phyloP scores from a whole-genome alignment of 2,888 invertebrate species.

The Thymelicus acteon region DNA sequence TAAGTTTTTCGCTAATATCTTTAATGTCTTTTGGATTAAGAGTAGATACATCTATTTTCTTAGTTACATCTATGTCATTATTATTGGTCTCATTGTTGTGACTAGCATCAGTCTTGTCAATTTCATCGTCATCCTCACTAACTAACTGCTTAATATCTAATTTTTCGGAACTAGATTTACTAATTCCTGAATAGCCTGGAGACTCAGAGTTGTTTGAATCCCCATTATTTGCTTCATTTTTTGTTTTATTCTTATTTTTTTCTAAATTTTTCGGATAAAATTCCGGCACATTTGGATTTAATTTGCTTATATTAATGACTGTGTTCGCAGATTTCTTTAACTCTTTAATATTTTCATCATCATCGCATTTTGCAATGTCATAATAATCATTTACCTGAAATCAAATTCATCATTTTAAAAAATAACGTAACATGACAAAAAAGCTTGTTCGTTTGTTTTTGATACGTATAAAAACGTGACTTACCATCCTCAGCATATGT shows the following conservation, averaged over 20 bases:
- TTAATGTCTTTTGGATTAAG: conserved; percentile 38
- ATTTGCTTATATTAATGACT: conserved; percentile 54
- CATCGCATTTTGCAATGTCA: conserved; percentile 16
- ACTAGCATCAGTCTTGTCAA: conserved; percentile 37
- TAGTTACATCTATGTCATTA: conserved; percentile 36
- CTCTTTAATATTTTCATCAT: conserved; percentile 21
- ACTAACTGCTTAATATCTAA: conserved; percentile 10
- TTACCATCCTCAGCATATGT: conserved; percentile 62
- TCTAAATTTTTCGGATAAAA: conserved; percentile 54
- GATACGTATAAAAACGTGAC: conserved; percentile 11
- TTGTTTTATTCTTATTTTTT: neutral
- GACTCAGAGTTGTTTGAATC: neutral
- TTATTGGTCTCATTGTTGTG: conserved; percentile 14
- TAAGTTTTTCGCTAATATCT: conserved; percentile 50
- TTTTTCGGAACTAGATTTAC: neutral
- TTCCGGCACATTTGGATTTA: conserved; percentile 62
- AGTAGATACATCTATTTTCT: conserved; percentile 36
- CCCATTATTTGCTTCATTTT: neutral
- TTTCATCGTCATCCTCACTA: conserved; percentile 12
- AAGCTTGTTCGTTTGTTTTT: too few species aligned
- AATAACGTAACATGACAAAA: conserved; percentile 12
- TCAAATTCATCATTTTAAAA: neutral
- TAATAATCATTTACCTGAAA: conserved; percentile 46
- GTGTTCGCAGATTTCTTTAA: conserved; percentile 22
- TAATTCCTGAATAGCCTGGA: neutral